Conservation (phyloP, 2,113 vertebrate genomes). For the Leptobrachium leishanense region DNA sequence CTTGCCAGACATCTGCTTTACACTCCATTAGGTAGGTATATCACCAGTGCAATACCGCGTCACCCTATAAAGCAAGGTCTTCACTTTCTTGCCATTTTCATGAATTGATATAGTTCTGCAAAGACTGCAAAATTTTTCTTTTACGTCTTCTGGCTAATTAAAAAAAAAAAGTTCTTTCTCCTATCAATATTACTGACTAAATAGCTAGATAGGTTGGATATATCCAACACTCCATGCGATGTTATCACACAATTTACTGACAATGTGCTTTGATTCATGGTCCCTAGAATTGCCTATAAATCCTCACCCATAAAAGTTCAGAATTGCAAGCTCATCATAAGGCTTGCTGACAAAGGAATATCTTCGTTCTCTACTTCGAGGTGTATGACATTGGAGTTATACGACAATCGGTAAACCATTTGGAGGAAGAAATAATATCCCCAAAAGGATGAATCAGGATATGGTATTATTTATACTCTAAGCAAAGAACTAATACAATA, state of each 20-base stretch:
- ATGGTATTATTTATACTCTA: background rate
- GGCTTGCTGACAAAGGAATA: slow-evolving; percentile 12
- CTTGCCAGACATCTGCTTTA: too few species aligned
- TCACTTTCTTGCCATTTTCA: too few species aligned
- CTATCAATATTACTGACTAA: background rate
- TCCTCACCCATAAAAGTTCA: background rate
- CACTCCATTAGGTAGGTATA: too few species aligned
- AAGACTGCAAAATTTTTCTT: too few species aligned
- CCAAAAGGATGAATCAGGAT: background rate
- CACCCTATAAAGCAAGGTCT: too few species aligned
- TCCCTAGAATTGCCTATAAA: background rate
- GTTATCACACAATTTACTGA: background rate
- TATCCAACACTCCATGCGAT: background rate
- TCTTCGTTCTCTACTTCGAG: slow-evolving; percentile 18
- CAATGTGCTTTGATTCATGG: background rate
- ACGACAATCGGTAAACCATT: slow-evolving; percentile 3
- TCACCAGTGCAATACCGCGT: too few species aligned
- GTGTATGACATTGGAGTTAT: background rate
- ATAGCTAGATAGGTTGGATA: slow-evolving; percentile 1
- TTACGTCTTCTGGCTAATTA: too few species aligned
- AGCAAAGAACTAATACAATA: too few species aligned
- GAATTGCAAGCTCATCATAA: background rate
- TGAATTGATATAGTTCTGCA: too few species aligned
- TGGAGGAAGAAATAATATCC: background rate
- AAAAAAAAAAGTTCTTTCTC: background rate